Base-by-base conservation (phyloP, 2,113 vertebrate genomes). In the Orcinus orca region DNA sequence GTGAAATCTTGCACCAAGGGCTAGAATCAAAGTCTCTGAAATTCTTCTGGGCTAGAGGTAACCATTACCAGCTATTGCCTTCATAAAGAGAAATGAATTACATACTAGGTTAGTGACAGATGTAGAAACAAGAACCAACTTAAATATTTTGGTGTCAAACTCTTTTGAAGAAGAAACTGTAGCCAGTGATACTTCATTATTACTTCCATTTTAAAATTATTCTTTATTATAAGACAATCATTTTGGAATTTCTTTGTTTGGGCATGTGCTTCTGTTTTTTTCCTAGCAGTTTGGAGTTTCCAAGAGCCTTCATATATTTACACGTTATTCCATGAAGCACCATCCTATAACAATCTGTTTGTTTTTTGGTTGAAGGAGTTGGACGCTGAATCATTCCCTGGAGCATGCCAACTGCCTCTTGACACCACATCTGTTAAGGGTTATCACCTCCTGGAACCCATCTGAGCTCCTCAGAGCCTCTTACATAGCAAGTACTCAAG, bases 1-100 rank as follows among this genome's bases (percentile, higher is more conserved):
- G 67, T 94, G 92, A 96, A 90, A 93, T 84, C 53, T 76, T 76
- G 62, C 74, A 87, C 31, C n/a, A 85, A 50, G 50, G 21, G 58
- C 83, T 97, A 92, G 38, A 90, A 44, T 96, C 71, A 62, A 80
- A 93, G 67, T 77, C 90, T 85, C 71, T 81, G 83, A 83, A 88
- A 85, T 55, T 63, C 68, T 90, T 92, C 36, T 90, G 73, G 63
- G 44, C 62, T 90, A 2, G 38, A 50, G 74, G 80, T 33, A 92
- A 93, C 58, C 33, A 62, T 67, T 67, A 63, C 15, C 83, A 95
- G 85, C 50, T 70, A 44, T 23, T 73, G 74, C 36, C 41, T 97
- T 95, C 13, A 26, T 41, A 63, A 68, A 84, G 47, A 94, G 62
- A 44, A 31, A 63, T 70, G 50, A 76, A 53, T 82, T 41, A 86